Evolutionary conservation across 2,797 vertebrate genomes (phyloP), one percentile per base, ranked within the genome.

Genomic region (Melanotaenia maccullochi): DNA sequence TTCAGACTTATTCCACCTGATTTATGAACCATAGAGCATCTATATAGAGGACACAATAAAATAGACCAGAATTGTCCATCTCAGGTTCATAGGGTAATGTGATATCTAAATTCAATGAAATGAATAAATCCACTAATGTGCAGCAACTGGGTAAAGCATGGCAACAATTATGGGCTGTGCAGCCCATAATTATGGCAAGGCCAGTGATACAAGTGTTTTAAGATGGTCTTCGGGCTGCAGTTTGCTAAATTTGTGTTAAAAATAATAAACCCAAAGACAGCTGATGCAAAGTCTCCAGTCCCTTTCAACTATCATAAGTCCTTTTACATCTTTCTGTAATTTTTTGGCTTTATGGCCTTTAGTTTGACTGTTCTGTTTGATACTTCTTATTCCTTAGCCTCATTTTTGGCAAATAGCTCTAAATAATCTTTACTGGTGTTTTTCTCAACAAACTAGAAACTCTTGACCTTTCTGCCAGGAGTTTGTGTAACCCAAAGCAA

Each of bases 31-130:
- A 24, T 12, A 5, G 64, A 67, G 9, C 33, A 18, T 6, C 28
- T 35, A 24, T 9, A 2, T 9, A 18, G 7, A 32, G 38, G 4
- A 22, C 9, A 54, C 28, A 57, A 36, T 14, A 44, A 58, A 58
- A 1, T 30, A 14, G 7, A 14, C 40, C 24, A 55, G 35, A 36
- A 52, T 64, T 57, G 47, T 63, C 68, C 52, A 60, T 33, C 44
- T 71, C 67, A 52, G 2, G 20, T 14, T 55, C 42, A 56, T 16
- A 18, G 13, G 33, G 18, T 22, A 49, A 68, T 6, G 42, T 70
- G 20, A 68, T 55, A 55, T 66, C 25, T 51, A 28, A 62, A 70
- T 52, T 12, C 49, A 66, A 73, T 35, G 36, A 65, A 28, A 55
- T 57, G 22, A 18, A 65, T 60, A 9, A 66, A 74, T 65, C 61